Base-by-base conservation (phyloP, 2,888 invertebrate species). In the Mystacides longicornis region DNA sequence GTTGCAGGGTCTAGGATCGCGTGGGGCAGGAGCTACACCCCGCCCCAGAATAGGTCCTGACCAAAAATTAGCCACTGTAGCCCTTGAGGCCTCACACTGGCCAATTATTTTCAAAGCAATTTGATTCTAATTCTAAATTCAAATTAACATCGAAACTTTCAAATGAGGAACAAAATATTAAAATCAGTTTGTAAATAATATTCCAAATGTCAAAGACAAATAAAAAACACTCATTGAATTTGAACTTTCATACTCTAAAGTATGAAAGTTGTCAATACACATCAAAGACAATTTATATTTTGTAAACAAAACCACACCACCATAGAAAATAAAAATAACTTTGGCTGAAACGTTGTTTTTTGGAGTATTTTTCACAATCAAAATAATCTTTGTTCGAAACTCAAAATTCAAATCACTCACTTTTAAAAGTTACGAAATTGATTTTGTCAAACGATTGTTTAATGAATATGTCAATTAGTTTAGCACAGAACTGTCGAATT, bases 1-100 rank as follows among this genome's bases (percentile, higher is more conserved):
- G 56, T 75, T 69, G 83, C 82, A 62, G 81, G 76, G 65, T 82
- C 58, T 56, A 50, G 49, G 51, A 79, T 77, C 81, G 77, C 75
- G 78, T 64, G 63, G 72, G 67, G 73, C 75, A 71, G 74, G 77
- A 72, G 72, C 74, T 7, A n/a, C n/a, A 72, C 72, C 74, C 73
- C 79, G 78, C 56, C 60, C 77, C 76, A 81, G 75, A 76, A 81
- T 80, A 74, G 75, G 70, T 74, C 75, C 77, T 23, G 59, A 54
- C 54, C 72, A 60, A 49, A 62, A 63, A 59, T 66, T 66, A 63
- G 67, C 67, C 63, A 67, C 71, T 64, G 74, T 77, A 54, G 50
- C 53, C 43, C 49, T 47, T 50, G 47, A 47, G 42, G 33, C 54
- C 47, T 33, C 54, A 23, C 42, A 37, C 3, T 37, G 16, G 37